Evolutionary conservation across 1,140 invertebrate genomes (phyloP), one percentile per base, ranked within the genome.

Genomic region (Trichonephila clavipes): DNA sequence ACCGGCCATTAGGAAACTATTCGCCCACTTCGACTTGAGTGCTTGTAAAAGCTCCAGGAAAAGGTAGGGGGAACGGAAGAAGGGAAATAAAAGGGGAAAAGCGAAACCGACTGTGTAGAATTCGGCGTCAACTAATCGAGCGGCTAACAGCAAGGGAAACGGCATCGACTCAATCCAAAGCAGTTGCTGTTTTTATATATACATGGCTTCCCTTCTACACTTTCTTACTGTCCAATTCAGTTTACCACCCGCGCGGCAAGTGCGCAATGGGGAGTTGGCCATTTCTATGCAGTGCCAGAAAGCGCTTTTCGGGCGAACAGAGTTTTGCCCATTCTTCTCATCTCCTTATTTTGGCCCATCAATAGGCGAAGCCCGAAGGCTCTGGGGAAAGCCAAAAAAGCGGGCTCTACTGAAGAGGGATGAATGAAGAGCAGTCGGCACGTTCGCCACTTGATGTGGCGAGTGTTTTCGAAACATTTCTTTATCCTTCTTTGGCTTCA

Each of bases 1-100:
- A 44, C 82, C 81, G 82, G 24, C 91, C 91, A 93, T 93, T 93
- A 93, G 83, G 64, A 93, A 93, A 93, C 91, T 93, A 93, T 93
- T 93, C 91, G 83, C 44, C 85, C 91, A 93, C 85, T 93, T 93
- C 88, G 83, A 59, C 21, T 93, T 93, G 91, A 93, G 85, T 93
- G 91, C 91, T 93, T 93, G 83, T 88, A 93, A 87, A 77, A 93
- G 91, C 91, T 64, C 77, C 28, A 44, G 44, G 28, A 92, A 85
- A 21, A 24, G 61, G 61, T 21, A 77, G 77, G 44, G 44, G 28
- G 85, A 16, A 16, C 61, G 61, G 28, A 66, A n/a, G 58, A 90
- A 58, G 51, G 34, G 14, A 44, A 90, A 61, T 81, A 81, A 81
- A 72, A 90, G 61, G 51, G 72, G 40, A 28, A 59, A 72, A 28